Percentiles rank a stretch among this genome's conserved stretches.
Conservation (phyloP, 2,113 vertebrate species). For the Corvus cornix region DNA sequence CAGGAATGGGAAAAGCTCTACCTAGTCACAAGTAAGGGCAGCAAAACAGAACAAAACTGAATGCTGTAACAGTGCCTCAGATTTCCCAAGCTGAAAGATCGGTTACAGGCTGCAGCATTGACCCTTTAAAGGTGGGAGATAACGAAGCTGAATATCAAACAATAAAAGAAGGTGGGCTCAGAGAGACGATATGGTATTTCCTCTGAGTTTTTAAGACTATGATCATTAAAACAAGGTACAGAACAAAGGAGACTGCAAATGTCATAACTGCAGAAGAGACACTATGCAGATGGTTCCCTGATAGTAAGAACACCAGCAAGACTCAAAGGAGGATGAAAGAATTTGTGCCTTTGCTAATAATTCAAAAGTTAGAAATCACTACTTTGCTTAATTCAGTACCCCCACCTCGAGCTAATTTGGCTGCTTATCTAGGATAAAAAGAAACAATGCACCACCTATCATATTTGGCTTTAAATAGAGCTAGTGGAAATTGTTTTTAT, state of each 20-base stretch:
- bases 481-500: background rate
- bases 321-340: background rate
- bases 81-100: conserved; percentile 54
- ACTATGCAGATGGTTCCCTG: background rate
- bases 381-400: background rate
- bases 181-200: background rate
- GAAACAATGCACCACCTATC: background rate
- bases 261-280: background rate
- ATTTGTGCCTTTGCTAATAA: background rate
- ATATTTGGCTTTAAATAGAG: background rate
- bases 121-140: background rate
- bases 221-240: background rate
- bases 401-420: background rate
- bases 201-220: background rate
- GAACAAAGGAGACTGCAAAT: background rate
- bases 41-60: conserved; percentile 50
- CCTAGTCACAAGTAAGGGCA: conserved; percentile 57
- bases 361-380: background rate
- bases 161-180: background rate
- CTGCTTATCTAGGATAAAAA: background rate
- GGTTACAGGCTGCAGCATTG: conserved; percentile 3
- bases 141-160: background rate
- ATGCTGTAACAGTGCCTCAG: background rate
- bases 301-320: background rate
- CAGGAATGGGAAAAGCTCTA: conserved; percentile 68